phyloP scores from a whole-genome alignment of 2,797 vertebrate genomes.

The Potorous gilbertii region DNA sequence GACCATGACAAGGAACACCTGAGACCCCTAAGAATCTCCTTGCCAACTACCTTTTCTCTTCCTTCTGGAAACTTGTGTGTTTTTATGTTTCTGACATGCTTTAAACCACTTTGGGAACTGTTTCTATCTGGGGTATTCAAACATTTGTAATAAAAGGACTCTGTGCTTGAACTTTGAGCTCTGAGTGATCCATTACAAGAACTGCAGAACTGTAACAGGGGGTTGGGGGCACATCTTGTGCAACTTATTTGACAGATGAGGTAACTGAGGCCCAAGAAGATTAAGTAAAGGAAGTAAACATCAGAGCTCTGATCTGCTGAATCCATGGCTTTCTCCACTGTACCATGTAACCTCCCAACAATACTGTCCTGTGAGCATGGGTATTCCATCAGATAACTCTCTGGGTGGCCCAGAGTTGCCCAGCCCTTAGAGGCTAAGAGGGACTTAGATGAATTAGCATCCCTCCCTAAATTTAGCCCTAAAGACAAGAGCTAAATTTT shows the following conservation, averaged over 20 bases:
- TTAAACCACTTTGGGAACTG: not conserved
- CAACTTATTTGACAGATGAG: not conserved
- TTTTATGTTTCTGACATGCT: not conserved
- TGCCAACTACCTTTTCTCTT: not conserved
- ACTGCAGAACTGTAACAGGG: not conserved
- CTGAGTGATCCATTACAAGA: not conserved
- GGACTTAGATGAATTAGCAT: not conserved
- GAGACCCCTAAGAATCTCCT: not conserved
- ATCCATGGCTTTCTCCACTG: not conserved
- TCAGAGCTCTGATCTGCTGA: not conserved
- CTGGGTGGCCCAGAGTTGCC: too few relatives aligned
- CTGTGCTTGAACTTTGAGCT: not conserved
- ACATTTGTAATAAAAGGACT: not conserved
- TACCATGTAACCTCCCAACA: not conserved
- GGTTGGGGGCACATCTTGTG: not conserved
- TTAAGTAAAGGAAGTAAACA: not conserved
- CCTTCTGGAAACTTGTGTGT: not conserved
- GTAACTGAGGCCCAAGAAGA: not conserved
- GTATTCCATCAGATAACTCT: not conserved
- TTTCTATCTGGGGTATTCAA: not conserved
- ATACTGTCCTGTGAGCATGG: not conserved
- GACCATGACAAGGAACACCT: not conserved
- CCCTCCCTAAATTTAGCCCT: not conserved
- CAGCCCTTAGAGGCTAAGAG: not conserved
- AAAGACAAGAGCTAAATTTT: not conserved